A percentile compares a stretch with the other conserved stretches of the same genome.
Conservation (phyloP, 2,888 invertebrate genomes). For the Trachelus stipa region DNA sequence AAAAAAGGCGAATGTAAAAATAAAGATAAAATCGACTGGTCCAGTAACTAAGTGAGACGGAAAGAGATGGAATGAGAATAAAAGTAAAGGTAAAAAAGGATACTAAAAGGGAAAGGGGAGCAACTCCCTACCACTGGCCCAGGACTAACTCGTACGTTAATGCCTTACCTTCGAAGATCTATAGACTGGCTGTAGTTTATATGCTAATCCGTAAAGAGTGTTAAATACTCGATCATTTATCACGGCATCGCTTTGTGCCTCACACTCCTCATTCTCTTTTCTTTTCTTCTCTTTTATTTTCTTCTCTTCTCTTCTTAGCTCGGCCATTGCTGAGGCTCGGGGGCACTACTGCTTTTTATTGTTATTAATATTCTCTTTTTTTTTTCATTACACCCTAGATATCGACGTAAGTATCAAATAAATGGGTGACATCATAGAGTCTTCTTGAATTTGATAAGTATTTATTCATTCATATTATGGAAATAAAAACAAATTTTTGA, state of each 20-base stretch:
- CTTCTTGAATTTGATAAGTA: no score
- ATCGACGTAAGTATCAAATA: not conserved
- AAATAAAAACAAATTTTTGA: no score
- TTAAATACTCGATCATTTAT: constrained; percentile 68
- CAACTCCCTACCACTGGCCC: constrained; percentile 38
- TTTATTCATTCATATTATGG: no score
- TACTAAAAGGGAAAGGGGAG: no score
- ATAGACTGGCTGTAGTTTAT: constrained; percentile 67
- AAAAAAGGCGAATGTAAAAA: not conserved
- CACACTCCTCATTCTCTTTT: constrained; percentile 35
- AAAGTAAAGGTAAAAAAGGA: no score
- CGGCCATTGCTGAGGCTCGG: not conserved
- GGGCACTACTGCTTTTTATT: constrained; percentile 17
- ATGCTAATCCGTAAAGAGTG: constrained; percentile 68
- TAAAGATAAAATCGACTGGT: no score
- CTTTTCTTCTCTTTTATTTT: constrained; percentile 17
- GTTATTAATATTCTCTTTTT: constrained; percentile 8
- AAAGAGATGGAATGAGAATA: no score
- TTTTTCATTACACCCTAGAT: not conserved
- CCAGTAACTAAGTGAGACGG: no score
- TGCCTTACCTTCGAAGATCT: constrained; percentile 65
- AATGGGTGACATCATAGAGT: no score
- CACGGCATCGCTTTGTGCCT: constrained; percentile 59
- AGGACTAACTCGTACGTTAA: constrained; percentile 53
- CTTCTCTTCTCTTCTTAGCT: constrained; percentile 10